Conservation (phyloP, 92 coral and sea anemone species). For the Zoanthus sociatus region DNA sequence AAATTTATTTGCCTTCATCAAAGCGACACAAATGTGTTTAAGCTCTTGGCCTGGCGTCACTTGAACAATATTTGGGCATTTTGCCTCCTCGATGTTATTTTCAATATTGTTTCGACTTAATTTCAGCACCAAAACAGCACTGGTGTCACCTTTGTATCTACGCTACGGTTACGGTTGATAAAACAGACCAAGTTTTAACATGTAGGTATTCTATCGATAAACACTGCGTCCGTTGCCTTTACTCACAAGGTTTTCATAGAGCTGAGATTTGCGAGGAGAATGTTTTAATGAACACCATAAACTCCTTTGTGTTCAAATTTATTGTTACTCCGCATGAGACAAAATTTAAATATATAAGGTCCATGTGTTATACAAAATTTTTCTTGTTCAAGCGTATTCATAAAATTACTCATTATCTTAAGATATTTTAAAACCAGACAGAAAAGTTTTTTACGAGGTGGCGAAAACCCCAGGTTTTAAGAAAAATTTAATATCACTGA, state of each 20-base stretch:
- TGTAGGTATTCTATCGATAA: background rate
- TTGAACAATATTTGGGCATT: constrained; percentile 18
- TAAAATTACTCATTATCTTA: background rate
- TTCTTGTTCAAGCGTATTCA: background rate
- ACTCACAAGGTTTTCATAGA: background rate
- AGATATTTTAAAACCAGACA: background rate
- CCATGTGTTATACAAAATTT: constrained; percentile 10
- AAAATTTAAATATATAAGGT: constrained; percentile 15
- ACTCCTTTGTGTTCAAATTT: constrained; percentile 19
- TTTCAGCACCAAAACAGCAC: constrained; percentile 28
- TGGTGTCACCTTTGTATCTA: constrained; percentile 34
- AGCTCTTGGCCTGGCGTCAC: constrained; percentile 1
- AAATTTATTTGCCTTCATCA: background rate
- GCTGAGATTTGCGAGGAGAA: background rate
- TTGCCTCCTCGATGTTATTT: constrained; percentile 1
- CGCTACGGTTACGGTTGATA: constrained; percentile 43
- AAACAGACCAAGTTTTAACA: background rate
- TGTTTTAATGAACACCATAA: background rate
- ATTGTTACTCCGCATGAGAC: constrained; percentile 20
- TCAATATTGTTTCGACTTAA: constrained; percentile 42
- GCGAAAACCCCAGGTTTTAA: background rate
- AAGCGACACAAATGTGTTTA: constrained; percentile 1
- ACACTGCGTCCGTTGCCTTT: background rate
- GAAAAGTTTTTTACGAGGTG: background rate
- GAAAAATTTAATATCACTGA: constrained; percentile 7